Conservation (phyloP, 2,888 invertebrate genomes). For the Acronicta aceris region DNA sequence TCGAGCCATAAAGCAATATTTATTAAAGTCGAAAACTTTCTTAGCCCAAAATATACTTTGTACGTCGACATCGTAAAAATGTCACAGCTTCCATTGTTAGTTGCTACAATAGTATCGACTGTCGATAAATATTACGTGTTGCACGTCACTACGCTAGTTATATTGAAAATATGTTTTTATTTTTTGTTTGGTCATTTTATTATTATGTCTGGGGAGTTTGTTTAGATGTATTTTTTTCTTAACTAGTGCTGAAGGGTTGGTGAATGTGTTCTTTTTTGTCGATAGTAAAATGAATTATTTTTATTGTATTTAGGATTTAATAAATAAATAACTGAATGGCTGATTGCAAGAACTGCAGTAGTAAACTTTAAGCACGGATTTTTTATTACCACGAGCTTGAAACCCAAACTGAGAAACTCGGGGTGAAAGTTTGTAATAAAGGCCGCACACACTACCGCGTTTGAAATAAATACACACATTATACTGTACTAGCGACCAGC, state of each 20-base stretch:
- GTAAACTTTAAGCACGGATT: too few species aligned
- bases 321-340: too few species aligned
- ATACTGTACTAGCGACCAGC: too few species aligned
- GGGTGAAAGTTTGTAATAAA: too few species aligned
- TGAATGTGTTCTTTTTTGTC: too few species aligned
- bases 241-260: not conserved
- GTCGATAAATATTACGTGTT: conserved; percentile 66
- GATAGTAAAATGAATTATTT: not conserved
- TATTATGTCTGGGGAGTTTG: conserved; percentile 7
- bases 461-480: too few species aligned
- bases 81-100: conserved; percentile 62
- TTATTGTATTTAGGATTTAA: too few species aligned
- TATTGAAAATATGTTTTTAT: conserved; percentile 34
- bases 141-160: conserved; percentile 49
- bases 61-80: conserved; percentile 61
- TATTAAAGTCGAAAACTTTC: conserved; percentile 45
- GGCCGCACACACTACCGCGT: too few species aligned
- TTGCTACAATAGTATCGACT: conserved; percentile 58
- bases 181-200: conserved; percentile 28
- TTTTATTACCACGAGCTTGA: too few species aligned
- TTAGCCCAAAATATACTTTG: conserved; percentile 48
- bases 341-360: too few species aligned
- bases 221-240: conserved; percentile 6
- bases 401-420: too few species aligned
- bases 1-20: conserved; percentile 48